These are phyloP conservation scores for Cervus canadensis DNA, from an alignment of 2,113 vertebrate species.

Conservation along the genomic window DNA sequence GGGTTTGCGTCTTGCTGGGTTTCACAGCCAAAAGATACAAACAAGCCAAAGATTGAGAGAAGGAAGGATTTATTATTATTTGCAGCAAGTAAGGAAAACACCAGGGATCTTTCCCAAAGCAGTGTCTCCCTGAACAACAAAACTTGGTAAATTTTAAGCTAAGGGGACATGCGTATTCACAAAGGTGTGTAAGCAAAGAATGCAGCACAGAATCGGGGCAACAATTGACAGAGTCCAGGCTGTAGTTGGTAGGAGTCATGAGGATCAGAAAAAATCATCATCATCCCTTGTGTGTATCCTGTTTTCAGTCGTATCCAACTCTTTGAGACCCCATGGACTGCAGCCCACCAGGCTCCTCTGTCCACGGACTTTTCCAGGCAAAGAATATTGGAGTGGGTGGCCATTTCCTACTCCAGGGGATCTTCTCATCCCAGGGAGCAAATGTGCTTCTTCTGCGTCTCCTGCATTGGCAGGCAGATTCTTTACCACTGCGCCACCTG, in stretches of 20 bases:
- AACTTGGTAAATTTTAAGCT: not conserved
- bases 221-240: not conserved
- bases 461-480: not conserved
- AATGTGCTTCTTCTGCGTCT: not conserved
- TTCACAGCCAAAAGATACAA: not conserved
- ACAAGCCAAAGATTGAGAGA: not conserved
- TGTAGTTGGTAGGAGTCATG: not conserved
- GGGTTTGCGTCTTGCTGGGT: not conserved
- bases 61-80: not conserved
- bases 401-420: not conserved
- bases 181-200: not conserved
- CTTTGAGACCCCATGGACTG: not conserved
- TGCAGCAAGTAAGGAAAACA: not conserved
- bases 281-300: not conserved
- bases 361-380: not conserved
- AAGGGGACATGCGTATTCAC: not conserved
- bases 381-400: not conserved
- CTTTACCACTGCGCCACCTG: not conserved
- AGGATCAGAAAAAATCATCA: not conserved
- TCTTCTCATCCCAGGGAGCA: not conserved
- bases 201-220: not conserved
- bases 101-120: fast-evolving
- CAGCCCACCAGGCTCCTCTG: not conserved
- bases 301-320: not conserved
- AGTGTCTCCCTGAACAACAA: not conserved